A percentile compares a stretch with the other conserved stretches of the same genome.
Conservation (phyloP, 1,140 invertebrate genomes). For the Pogonus chalceus region DNA sequence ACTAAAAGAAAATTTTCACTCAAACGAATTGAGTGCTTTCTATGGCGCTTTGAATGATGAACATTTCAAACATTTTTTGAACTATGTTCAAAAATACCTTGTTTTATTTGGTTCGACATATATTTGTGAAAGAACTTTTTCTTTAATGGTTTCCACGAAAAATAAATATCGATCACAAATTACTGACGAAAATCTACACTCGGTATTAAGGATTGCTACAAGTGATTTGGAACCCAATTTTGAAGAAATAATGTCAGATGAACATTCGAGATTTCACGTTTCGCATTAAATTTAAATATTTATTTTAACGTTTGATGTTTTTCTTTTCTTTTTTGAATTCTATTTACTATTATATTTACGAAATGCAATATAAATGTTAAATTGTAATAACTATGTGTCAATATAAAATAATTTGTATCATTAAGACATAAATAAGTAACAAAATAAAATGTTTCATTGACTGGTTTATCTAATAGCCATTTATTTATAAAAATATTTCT, state of each 20-base stretch:
- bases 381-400: too few species aligned
- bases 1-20: conserved; percentile 11
- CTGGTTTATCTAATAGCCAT: too few species aligned
- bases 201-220: conserved; percentile 14
- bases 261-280: too few species aligned
- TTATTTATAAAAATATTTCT: too few species aligned
- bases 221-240: conserved; percentile 9
- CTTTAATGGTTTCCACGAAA: conserved; percentile 16
- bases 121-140: conserved; percentile 17
- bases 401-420: too few species aligned
- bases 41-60: conserved; percentile 14
- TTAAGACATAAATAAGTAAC: too few species aligned
- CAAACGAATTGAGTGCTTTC: conserved; percentile 8
- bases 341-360: too few species aligned
- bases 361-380: too few species aligned
- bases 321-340: too few species aligned
- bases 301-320: too few species aligned
- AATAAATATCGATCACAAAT: conserved; percentile 13
- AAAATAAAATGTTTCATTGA: too few species aligned
- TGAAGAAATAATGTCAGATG: conserved; percentile 1
- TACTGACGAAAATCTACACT: conserved; percentile 16
- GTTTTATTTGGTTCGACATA: conserved; percentile 14
- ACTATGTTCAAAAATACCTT: conserved; percentile 9
- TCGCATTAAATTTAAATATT: too few species aligned
- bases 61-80: conserved; percentile 15